A percentile compares a stretch with the other conserved stretches of the same genome.
phyloP scores from a whole-genome alignment of 2,888 invertebrate genomes.

The Zaprionus bogoriensis region DNA sequence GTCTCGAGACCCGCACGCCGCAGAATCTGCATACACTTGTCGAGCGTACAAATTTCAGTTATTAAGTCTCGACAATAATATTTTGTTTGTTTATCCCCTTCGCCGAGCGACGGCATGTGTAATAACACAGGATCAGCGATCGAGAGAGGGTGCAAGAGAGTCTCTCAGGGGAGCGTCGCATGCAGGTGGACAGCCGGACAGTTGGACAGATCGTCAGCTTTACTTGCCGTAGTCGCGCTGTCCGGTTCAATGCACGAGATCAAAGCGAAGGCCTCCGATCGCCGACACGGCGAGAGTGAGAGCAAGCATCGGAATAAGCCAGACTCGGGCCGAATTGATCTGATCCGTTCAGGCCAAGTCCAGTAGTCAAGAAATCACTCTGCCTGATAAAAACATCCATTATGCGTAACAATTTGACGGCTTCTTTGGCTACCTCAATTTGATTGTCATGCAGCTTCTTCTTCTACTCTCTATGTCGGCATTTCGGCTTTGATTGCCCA shows the following conservation, averaged over 20 bases:
- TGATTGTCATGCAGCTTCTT: background rate
- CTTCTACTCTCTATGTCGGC: conserved; percentile 36
- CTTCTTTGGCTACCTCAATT: conserved; percentile 75
- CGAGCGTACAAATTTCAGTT: background rate
- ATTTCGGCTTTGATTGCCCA: conserved; percentile 68
- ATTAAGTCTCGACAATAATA: conserved; percentile 37
- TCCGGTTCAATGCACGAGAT: background rate
- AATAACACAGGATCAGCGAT: conserved; percentile 51
- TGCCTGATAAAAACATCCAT: conserved; percentile 80
- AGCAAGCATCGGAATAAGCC: conserved; percentile 11
- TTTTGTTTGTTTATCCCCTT: conserved; percentile 56
- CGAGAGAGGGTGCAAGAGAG: no score
- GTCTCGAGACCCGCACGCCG: background rate
- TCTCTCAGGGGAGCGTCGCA: no score
- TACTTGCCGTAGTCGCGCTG: no score
- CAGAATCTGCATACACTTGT: conserved; percentile 41
- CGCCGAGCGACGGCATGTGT: conserved; percentile 37
- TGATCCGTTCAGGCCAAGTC: conserved; percentile 52
- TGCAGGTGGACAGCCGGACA: no score
- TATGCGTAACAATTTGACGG: conserved; percentile 80
- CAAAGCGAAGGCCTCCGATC: background rate
- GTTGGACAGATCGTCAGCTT: no score
- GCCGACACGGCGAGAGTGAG: conserved; percentile 51
- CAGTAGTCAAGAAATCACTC: conserved; percentile 80
- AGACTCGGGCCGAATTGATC: background rate